Evolutionary conservation across 2,113 vertebrate genomes (phyloP), one percentile per base, ranked within the genome.

Genomic region (Polypterus senegalus): DNA sequence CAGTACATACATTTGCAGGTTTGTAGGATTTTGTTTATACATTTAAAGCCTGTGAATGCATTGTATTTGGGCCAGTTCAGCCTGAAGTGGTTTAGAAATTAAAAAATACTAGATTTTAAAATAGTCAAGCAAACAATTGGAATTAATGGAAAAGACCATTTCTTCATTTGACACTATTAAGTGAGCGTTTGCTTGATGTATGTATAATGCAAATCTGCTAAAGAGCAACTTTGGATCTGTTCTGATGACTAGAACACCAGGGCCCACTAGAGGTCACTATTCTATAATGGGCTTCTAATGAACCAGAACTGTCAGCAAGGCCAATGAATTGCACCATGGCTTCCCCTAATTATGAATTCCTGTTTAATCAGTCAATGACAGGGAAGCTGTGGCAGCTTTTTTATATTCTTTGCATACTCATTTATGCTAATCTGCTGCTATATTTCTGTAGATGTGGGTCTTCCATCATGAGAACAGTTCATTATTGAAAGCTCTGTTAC

Each of bases 301-400:
- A 93, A 91, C 86, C 89, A 83, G 82, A 86, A 86, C 83, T 88
- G 87, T 88, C 83, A 81, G 72, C 74, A 83, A 85, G 79, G 80
- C 77, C 88, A 87, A 89, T 91, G 90, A 92, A 94, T 94, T 89
- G 87, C 79, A 74, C 72, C 75, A 81, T 85, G 77, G 79, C 79
- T 83, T 87, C 84, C 77, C 83, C 88, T 92, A 91, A 92, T 95
- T 97, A 93, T 91, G 88, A 87, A 95, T 97, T 97, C 90, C 73
- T 84, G 72, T 86, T 91, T 92, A 93, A 97, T 97, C 92, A 83
- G 83, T 95, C 90, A 93, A 77, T 89, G 93, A 91, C 92, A 92
- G 79, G 84, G 80, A 79, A 80, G 83, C 80, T 75, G 74, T 80
- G 79, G 79, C 84, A 79, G 72, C 70, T 10, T 8, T 76, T 81